These are phyloP conservation scores for Chlamydotis undulata DNA, from an alignment of 2,113 vertebrate genomes.

Conservation along the genomic window DNA sequence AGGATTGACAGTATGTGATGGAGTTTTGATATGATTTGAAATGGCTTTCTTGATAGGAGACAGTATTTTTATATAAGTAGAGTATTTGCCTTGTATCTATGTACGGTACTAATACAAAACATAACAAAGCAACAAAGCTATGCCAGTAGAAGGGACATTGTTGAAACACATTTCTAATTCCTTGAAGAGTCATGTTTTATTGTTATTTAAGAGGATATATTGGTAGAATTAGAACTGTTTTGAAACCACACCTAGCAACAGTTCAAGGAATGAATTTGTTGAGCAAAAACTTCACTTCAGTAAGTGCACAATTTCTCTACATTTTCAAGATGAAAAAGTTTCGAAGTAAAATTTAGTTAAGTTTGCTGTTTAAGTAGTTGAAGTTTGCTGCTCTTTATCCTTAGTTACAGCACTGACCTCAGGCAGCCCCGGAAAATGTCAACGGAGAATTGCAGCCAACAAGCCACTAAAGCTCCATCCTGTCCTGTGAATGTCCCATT, in stretches of 20 bases:
- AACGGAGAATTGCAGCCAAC: slow-evolving; percentile 15
- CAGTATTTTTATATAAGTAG: slow-evolving; percentile 1
- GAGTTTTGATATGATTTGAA: neutral
- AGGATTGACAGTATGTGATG: neutral
- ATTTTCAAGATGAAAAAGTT: neutral
- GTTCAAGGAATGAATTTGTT: neutral
- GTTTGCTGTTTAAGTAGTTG: neutral
- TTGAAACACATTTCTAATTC: slow-evolving; percentile 63
- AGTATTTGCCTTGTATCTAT: slow-evolving; percentile 37
- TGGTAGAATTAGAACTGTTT: slow-evolving; percentile 57
- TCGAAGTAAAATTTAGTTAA: neutral
- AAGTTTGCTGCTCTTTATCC: slow-evolving; percentile 16
- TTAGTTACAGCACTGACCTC: neutral
- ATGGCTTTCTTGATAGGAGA: slow-evolving; percentile 1
- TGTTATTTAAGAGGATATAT: slow-evolving; percentile 56
- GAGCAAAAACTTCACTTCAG: neutral
- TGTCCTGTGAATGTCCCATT: slow-evolving; percentile 39
- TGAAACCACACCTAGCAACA: slow-evolving; percentile 68
- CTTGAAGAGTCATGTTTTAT: slow-evolving; percentile 53
- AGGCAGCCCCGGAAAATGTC: slow-evolving; percentile 16
- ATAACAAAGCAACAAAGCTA: slow-evolving; percentile 10
- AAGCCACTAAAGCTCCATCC: slow-evolving; percentile 39
- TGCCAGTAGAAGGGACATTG: slow-evolving; percentile 16
- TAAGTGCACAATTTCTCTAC: neutral
- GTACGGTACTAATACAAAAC: slow-evolving; percentile 38